These are phyloP conservation scores for Bembecia ichneumoniformis DNA, from an alignment of 2,888 invertebrate species.

Conservation along the genomic window DNA sequence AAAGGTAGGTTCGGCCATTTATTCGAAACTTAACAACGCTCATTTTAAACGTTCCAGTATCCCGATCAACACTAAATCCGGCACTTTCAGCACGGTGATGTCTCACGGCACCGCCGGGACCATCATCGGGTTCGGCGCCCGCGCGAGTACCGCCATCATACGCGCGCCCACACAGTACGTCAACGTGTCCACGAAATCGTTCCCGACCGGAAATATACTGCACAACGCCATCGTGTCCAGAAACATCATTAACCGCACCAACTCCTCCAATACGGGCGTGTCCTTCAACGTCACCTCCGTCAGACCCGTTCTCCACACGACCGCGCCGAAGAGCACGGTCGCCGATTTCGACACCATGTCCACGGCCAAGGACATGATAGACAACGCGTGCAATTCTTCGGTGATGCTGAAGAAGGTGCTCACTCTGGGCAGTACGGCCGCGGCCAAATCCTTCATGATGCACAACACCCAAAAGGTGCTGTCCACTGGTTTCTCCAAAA, in stretches of 20 bases:
- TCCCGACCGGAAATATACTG: slow-evolving; percentile 64
- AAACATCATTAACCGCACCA: slow-evolving; percentile 54
- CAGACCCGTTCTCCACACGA: slow-evolving; percentile 43
- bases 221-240: slow-evolving; percentile 67
- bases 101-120: slow-evolving; percentile 63
- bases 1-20: no score
- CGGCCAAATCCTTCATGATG: slow-evolving; percentile 65
- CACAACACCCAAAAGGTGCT: slow-evolving; percentile 64
- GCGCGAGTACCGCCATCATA: slow-evolving; percentile 50
- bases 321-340: slow-evolving; percentile 46
- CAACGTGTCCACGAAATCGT: slow-evolving; percentile 60
- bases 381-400: slow-evolving; percentile 65
- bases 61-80: slow-evolving; percentile 56
- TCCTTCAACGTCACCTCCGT: slow-evolving; percentile 54
- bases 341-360: slow-evolving; percentile 57
- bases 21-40: no score
- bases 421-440: slow-evolving; percentile 59
- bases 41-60: slow-evolving; percentile 28
- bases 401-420: slow-evolving; percentile 68
- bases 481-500: slow-evolving; percentile 60
- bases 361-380: slow-evolving; percentile 66
- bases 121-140: slow-evolving; percentile 60
- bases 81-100: slow-evolving; percentile 62
- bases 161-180: slow-evolving; percentile 58
- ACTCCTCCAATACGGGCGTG: slow-evolving; percentile 38